Evolutionary conservation across 2,797 vertebrate genomes (phyloP), one percentile per base, ranked within the genome.

Genomic region (Anguilla marmorata): DNA sequence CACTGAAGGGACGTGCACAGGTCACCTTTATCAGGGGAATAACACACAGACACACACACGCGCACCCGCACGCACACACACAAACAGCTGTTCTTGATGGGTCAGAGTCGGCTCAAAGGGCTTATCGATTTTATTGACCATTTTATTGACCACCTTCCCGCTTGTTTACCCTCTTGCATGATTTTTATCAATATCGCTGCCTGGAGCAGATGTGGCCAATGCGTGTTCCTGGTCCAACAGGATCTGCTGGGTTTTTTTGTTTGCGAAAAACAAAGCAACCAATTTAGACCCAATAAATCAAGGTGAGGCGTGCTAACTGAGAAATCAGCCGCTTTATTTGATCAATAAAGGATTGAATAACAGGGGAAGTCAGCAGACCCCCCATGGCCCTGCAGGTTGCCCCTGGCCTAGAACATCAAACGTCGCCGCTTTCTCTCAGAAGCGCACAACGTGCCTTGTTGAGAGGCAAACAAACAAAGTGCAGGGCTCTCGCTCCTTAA

Each of bases 101-200:
- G 79, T 87, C 86, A 89, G 76, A 41, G 21, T 86, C 60, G 27
- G 27, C 45, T 63, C 83, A 89, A 52, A 30, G 12, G 87, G 90
- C 85, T 88, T 90, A 91, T 91, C 74, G 83, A 88, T 92, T 90
- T 88, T 86, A 88, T 74, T 86, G 82, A 80, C 72, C 45, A 87
- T 69, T 6, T 27, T 27, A 63, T 63, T 24, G 58, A 63, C 21
- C 50, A 27, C 86, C 90, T 90, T 91, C 89, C 89, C 91, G 87
- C 84, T 90, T 89, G 87, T 89, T 89, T 76, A 88, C 74, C 80
- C 85, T 19, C n/a, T n/a, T 66, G 30, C 80, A 60, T 16, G 41
- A 52, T 66, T 60, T 86, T 74, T 79, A 76, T 52, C 45, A 72
- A 72, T 33, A 82, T 79, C 33, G 86, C 79, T 63, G 82, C 27